These are phyloP conservation scores for Myiopsitta monachus DNA, from an alignment of 2,113 vertebrate species.

Conservation along the genomic window DNA sequence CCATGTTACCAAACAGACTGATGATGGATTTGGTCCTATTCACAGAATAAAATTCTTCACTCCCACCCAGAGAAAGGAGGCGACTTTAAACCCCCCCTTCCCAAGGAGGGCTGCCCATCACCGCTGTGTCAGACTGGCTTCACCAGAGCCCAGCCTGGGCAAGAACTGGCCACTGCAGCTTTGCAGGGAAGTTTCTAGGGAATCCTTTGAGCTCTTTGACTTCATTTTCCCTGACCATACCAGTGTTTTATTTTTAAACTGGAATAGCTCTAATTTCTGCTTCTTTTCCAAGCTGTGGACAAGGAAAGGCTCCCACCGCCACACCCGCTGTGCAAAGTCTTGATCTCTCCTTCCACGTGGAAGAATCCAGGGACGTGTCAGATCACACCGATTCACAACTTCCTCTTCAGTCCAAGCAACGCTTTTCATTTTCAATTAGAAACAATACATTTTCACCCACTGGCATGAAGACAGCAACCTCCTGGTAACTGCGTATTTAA, in stretches of 20 bases:
- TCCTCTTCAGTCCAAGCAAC: background rate
- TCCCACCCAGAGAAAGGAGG: background rate
- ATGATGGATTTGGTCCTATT: background rate
- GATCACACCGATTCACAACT: background rate
- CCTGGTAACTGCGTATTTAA: background rate
- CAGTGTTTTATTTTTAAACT: background rate
- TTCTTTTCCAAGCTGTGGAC: background rate
- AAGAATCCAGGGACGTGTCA: background rate
- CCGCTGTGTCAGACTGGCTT: fast-evolving
- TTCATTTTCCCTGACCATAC: background rate
- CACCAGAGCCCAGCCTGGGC: background rate
- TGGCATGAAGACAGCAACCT: background rate
- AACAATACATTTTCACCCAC: background rate
- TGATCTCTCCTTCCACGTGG: background rate
- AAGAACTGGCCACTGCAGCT: background rate
- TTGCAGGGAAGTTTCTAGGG: background rate
- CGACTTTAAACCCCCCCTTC: background rate
- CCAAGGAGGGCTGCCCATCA: fast-evolving
- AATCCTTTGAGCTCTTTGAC: background rate
- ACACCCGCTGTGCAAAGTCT: fast-evolving
- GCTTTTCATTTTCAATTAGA: background rate
- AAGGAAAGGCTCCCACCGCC: fast-evolving
- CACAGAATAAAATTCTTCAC: background rate
- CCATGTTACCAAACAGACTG: background rate
- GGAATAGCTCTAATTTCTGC: background rate